Conservation (phyloP, 1,140 invertebrate species). For the Drosophila bocqueti region DNA sequence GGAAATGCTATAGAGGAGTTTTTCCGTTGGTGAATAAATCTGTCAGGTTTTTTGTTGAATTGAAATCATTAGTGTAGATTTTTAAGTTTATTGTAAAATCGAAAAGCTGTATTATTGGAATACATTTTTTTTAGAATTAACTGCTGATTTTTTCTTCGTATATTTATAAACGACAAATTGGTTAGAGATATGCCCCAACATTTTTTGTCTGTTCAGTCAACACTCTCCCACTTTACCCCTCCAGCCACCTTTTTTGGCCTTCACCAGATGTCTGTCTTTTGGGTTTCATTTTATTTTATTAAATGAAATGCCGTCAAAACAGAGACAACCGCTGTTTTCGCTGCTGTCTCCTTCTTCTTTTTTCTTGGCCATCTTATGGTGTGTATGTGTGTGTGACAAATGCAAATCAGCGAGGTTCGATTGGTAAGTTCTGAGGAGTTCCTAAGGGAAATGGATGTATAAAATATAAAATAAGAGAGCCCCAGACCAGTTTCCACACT, state of each 20-base stretch:
- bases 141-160: not conserved
- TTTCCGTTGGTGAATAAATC: not conserved
- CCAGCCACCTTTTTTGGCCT: constrained; percentile 3
- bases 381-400: constrained; percentile 33
- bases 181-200: not conserved
- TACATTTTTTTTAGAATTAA: too few relatives aligned
- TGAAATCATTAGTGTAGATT: not conserved
- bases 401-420: constrained; percentile 57
- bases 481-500: too few relatives aligned
- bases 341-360: not conserved
- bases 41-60: not conserved
- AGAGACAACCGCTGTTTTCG: constrained; percentile 39
- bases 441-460: not conserved
- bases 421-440: not conserved
- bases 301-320: constrained; percentile 76
- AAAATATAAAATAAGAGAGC: too few relatives aligned
- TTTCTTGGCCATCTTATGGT: constrained; percentile 15
- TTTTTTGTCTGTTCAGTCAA: constrained; percentile 4
- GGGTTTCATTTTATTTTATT: constrained; percentile 77
- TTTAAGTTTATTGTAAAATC: not conserved
- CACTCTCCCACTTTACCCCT: not conserved
- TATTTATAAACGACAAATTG: constrained; percentile 5
- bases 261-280: constrained; percentile 67
- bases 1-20: not conserved
- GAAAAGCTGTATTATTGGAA: too few relatives aligned